Conservation (phyloP, 2,888 invertebrate genomes). For the Helobdella robusta region DNA sequence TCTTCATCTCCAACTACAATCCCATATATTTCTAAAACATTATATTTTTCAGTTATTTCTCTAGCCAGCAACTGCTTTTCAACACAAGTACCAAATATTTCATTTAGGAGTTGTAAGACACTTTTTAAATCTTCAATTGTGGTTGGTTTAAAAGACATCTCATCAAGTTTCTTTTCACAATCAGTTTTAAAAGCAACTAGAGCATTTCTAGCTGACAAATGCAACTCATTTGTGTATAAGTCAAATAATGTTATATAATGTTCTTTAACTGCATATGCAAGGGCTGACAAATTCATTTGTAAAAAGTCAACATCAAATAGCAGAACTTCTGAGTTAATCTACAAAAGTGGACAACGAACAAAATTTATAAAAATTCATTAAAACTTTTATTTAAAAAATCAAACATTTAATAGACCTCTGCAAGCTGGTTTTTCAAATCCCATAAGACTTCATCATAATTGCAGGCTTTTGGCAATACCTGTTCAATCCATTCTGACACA, state of each 20-base stretch:
- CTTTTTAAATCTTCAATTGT: constrained; percentile 64
- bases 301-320: constrained; percentile 47
- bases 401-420: constrained; percentile 26
- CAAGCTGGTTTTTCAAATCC: constrained; percentile 13
- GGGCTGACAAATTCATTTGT: constrained; percentile 62
- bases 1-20: constrained; percentile 46
- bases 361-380: constrained; percentile 57
- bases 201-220: constrained; percentile 59
- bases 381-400: constrained; percentile 69
- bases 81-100: constrained; percentile 65
- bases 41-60: constrained; percentile 66
- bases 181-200: constrained; percentile 64
- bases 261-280: constrained; percentile 61
- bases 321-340: constrained; percentile 38
- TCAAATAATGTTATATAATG: constrained; percentile 73
- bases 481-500: constrained; percentile 23
- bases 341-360: constrained; percentile 58
- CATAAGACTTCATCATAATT: constrained; percentile 22
- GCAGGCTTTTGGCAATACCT: constrained; percentile 16
- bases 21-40: constrained; percentile 63
- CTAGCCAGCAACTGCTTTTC: constrained; percentile 67
- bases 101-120: constrained; percentile 71
- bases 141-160: constrained; percentile 49
- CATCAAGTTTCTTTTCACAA: constrained; percentile 67
- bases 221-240: constrained; percentile 62